A percentile compares a stretch with the other conserved stretches of the same genome.
Evolutionary conservation across 2,888 invertebrate species (phyloP).

Genomic region (Calameuta pallipes): DNA sequence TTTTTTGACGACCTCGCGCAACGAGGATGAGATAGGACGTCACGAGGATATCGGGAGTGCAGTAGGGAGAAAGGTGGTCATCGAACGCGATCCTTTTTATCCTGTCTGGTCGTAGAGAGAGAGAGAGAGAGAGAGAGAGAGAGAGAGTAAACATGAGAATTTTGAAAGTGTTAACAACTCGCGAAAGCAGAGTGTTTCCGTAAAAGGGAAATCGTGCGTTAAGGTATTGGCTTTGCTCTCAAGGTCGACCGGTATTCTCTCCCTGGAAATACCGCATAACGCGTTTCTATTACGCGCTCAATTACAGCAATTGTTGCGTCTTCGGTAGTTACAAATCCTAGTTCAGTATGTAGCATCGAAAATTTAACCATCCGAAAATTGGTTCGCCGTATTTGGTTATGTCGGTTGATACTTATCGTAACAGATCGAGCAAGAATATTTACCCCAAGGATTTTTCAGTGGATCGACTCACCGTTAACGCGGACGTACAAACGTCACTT

Average conservation of each 20-base stretch:
- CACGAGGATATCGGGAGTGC: background rate
- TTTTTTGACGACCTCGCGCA: background rate
- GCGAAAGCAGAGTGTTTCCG: conserved; percentile 46
- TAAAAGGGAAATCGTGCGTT: conserved; percentile 52
- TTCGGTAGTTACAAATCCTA: background rate
- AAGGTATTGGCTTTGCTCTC: conserved; percentile 59
- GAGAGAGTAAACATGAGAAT: conserved; percentile 24
- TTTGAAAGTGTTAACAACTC: conserved; percentile 36
- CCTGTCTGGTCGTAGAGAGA: background rate
- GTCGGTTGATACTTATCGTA: background rate
- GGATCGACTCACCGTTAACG: background rate
- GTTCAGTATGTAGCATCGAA: background rate
- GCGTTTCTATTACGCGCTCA: conserved; percentile 61
- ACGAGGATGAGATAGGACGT: background rate
- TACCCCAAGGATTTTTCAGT: background rate
- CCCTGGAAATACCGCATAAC: conserved; percentile 51
- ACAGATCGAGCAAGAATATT: background rate
- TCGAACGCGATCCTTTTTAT: background rate
- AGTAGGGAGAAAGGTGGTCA: background rate
- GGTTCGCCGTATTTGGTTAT: background rate
- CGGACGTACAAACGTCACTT: background rate
- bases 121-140: no score
- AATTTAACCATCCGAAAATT: background rate
- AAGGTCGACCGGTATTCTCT: conserved; percentile 60
- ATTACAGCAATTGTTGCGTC: conserved; percentile 52